These are phyloP conservation scores for Tangara arthus DNA, from an alignment of 2,797 vertebrate species.

Conservation along the genomic window DNA sequence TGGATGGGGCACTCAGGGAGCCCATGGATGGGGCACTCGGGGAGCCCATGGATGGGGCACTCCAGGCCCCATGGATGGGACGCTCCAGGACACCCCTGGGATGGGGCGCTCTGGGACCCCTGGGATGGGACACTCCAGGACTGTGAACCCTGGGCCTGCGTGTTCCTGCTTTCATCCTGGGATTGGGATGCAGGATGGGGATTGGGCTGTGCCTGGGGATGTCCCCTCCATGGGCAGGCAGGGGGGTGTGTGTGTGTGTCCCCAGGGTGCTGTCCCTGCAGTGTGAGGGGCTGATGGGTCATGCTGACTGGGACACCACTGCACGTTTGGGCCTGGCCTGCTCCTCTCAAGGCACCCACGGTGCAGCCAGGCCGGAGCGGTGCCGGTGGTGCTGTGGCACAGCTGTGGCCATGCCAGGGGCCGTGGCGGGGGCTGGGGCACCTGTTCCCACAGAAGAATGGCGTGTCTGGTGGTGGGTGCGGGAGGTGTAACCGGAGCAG, in stretches of 20 bases:
- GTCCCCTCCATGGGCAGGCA: neutral
- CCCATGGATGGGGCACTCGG: neutral
- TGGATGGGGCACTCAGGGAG: too few relatives aligned
- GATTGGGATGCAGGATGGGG: neutral
- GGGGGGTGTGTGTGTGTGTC: neutral
- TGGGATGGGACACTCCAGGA: fast-evolving
- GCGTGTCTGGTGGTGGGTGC: neutral
- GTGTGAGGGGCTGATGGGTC: neutral
- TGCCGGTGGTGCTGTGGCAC: neutral
- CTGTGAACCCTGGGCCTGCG: fast-evolving
- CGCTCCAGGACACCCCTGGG: too few relatives aligned
- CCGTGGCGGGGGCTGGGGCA: constrained; percentile 24
- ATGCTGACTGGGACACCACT: fast-evolving
- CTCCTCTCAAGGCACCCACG: neutral
- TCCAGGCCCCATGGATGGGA: neutral
- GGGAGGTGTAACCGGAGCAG: constrained; percentile 47
- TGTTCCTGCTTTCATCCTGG: too few relatives aligned
- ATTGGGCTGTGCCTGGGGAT: neutral
- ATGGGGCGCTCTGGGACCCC: too few relatives aligned
- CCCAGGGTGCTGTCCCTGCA: fast-evolving
- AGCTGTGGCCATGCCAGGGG: neutral
- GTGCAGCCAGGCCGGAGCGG: fast-evolving
- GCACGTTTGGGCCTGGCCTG: neutral
- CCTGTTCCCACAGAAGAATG: constrained; percentile 59
- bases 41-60: neutral